A percentile compares a stretch with the other conserved stretches of the same genome.
phyloP scores from a whole-genome alignment of 2,113 vertebrate species.

The Arvicanthis niloticus region DNA sequence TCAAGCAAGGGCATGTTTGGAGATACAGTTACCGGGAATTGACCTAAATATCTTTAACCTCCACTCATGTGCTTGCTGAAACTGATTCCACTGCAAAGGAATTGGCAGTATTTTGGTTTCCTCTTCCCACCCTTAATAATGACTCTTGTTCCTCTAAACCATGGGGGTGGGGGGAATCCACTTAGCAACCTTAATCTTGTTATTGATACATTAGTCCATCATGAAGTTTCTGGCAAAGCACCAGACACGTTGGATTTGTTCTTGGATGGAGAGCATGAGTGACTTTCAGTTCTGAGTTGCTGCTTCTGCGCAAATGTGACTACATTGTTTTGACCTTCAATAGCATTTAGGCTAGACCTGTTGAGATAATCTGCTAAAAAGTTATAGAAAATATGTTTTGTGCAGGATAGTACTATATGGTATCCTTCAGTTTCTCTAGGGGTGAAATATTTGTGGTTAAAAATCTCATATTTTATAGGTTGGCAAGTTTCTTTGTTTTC shows the following conservation, averaged over 20 bases:
- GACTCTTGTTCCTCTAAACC: neutral
- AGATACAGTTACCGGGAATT: neutral
- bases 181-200: slow-evolving; percentile 19
- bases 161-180: neutral
- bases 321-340: slow-evolving; percentile 17
- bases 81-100: neutral
- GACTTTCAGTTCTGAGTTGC: slow-evolving; percentile 4
- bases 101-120: neutral
- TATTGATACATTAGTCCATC: neutral
- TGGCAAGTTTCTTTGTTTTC: slow-evolving; percentile 20
- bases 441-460: slow-evolving; percentile 26
- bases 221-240: neutral
- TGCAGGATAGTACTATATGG: neutral
- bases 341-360: neutral
- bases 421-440: neutral
- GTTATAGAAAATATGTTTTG: neutral
- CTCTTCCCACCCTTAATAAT: neutral
- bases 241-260: slow-evolving; percentile 13
- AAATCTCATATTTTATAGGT: neutral
- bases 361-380: neutral
- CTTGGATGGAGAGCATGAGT: neutral
- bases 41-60: neutral
- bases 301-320: neutral
- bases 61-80: neutral
- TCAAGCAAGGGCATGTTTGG: neutral